These are phyloP conservation scores for Lucilia sericata DNA, from an alignment of 1,140 invertebrate genomes.

Conservation along the genomic window DNA sequence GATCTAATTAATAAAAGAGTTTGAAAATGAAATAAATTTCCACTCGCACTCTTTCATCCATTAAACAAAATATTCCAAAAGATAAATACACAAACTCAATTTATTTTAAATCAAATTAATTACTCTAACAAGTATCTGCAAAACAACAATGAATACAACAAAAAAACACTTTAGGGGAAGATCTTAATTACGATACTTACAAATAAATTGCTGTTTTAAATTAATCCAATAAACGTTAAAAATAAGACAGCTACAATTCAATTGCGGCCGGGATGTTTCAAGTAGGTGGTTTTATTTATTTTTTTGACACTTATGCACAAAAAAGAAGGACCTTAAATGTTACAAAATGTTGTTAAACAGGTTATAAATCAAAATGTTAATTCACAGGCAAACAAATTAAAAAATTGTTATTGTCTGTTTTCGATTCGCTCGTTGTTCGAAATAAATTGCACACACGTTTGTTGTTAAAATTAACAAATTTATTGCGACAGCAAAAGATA, in stretches of 20 bases:
- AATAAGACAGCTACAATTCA: background rate
- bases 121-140: background rate
- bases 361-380: constrained; percentile 11
- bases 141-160: background rate
- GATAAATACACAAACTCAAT: background rate
- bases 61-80: background rate
- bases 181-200: constrained; percentile 42
- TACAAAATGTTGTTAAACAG: background rate
- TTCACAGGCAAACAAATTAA: background rate
- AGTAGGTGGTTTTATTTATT: background rate
- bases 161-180: background rate
- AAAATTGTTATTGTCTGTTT: background rate
- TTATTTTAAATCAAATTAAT: background rate
- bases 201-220: constrained; percentile 31
- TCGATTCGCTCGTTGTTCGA: background rate
- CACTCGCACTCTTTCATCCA: background rate
- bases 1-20: too few relatives aligned
- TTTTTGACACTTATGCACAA: background rate
- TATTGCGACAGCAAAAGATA: background rate
- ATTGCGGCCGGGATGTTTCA: background rate
- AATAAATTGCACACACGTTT: constrained; percentile 6
- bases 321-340: background rate
- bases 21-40: too few relatives aligned
- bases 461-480: background rate
- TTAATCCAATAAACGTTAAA: constrained; percentile 43